These are phyloP conservation scores for Paracentrotus lividus DNA, from an alignment of 53 echinoderm and acorn worm species.

Conservation along the genomic window DNA sequence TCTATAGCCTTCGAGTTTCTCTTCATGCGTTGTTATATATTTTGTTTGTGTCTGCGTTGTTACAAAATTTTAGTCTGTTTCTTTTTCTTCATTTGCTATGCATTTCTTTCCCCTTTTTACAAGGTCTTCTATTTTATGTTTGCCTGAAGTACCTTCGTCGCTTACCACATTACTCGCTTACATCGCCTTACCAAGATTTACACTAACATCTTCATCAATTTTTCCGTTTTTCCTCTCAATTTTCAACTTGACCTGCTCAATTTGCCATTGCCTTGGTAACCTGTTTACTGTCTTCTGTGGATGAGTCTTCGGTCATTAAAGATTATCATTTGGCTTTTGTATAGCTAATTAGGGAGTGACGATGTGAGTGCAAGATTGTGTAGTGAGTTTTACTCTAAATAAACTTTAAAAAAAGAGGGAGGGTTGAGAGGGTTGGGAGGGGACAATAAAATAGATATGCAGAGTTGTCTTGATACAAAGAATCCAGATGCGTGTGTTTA, in stretches of 20 bases:
- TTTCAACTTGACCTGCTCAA: constrained; percentile 45
- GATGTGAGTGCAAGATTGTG: not conserved
- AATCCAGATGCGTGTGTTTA: not conserved
- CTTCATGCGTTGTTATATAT: too few relatives aligned
- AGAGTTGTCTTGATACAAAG: not conserved
- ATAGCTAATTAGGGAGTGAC: not conserved
- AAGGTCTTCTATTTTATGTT: not conserved
- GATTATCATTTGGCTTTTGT: not conserved
- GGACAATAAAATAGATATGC: not conserved
- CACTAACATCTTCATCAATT: not conserved
- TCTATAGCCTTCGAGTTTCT: too few relatives aligned
- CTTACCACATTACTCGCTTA: not conserved
- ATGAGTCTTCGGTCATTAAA: not conserved
- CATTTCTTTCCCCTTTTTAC: not conserved
- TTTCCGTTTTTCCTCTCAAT: not conserved
- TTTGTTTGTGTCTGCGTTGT: too few relatives aligned
- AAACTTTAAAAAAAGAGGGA: not conserved
- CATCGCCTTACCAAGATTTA: too few relatives aligned
- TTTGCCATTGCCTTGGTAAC: constrained; percentile 30
- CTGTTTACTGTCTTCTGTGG: not conserved
- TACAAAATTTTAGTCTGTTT: not conserved
- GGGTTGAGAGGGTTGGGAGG: not conserved
- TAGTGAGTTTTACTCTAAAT: not conserved
- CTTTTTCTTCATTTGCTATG: not conserved
- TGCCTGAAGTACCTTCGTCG: not conserved